Evolutionary conservation across 2,888 invertebrate genomes (phyloP).

Genomic region (Ophion ventricosus): DNA sequence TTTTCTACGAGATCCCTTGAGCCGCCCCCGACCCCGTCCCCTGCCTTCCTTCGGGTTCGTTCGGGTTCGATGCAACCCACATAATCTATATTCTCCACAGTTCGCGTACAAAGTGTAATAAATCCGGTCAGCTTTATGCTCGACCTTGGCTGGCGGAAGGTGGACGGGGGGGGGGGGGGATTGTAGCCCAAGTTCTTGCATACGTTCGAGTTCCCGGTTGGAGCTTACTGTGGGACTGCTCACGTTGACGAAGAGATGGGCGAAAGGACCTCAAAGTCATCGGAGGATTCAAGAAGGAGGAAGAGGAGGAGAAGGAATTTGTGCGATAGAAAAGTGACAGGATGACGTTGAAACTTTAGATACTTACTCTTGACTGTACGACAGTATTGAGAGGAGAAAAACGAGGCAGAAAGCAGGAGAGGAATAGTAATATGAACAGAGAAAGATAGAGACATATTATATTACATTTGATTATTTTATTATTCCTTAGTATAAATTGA

Average conservation of each 20-base stretch:
- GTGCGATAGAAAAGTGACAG: slow-evolving; percentile 39
- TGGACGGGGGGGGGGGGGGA: no score
- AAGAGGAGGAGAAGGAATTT: slow-evolving; percentile 1
- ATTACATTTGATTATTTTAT: no score
- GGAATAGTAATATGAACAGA: no score
- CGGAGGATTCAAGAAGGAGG: slow-evolving; percentile 30
- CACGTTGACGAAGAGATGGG: slow-evolving; percentile 31
- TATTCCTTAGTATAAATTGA: no score
- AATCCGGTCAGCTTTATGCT: slow-evolving; percentile 48
- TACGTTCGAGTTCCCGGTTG: slow-evolving; percentile 61
- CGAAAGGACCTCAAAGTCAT: slow-evolving; percentile 29
- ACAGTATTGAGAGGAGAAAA: no score
- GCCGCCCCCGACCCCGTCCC: not conserved
- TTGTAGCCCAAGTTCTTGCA: slow-evolving; percentile 73
- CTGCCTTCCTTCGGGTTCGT: not conserved
- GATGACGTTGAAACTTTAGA: no score
- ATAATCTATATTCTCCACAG: slow-evolving; percentile 35
- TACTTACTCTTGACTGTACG: no score
- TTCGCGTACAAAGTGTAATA: slow-evolving; percentile 43
- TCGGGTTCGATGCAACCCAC: slow-evolving; percentile 1
- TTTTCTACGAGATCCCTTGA: slow-evolving; percentile 22
- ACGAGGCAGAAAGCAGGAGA: no score
- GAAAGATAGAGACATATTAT: no score
- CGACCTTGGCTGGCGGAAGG: not conserved
- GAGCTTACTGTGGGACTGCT: slow-evolving; percentile 55